Evolutionary conservation across 2,888 invertebrate species (phyloP).

Genomic region (Lamellibrachia columna): DNA sequence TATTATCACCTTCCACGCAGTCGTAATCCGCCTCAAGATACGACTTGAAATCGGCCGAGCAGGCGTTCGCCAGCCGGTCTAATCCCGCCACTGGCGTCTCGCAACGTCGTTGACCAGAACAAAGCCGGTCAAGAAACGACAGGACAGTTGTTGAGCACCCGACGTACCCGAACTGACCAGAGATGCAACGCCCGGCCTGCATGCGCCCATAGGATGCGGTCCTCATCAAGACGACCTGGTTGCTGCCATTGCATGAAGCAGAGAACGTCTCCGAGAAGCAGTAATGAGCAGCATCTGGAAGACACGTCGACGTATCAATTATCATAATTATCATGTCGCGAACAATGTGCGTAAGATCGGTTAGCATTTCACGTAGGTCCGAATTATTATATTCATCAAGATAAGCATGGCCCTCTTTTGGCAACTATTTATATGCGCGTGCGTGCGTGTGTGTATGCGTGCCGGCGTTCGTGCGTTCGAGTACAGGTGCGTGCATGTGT

Average conservation of each 20-base stretch:
- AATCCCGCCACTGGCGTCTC: neutral
- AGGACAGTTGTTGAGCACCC: constrained; percentile 30
- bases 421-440: neutral
- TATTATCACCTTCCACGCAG: neutral
- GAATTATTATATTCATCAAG: neutral
- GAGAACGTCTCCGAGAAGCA: constrained; percentile 18
- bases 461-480: too few species aligned
- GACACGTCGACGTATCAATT: neutral
- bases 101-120: constrained; percentile 16
- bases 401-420: neutral
- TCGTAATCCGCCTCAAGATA: constrained; percentile 22
- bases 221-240: constrained; percentile 26
- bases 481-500: neutral
- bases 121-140: neutral
- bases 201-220: constrained; percentile 29
- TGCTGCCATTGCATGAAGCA: neutral
- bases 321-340: neutral
- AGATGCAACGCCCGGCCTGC: constrained; percentile 27
- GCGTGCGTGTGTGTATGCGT: neutral
- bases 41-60: neutral
- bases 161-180: constrained; percentile 29
- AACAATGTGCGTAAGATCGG: neutral
- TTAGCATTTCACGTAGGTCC: neutral
- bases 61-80: neutral
- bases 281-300: neutral